Base-by-base conservation (phyloP, 2,888 invertebrate species). In the Plebejus melissa region DNA sequence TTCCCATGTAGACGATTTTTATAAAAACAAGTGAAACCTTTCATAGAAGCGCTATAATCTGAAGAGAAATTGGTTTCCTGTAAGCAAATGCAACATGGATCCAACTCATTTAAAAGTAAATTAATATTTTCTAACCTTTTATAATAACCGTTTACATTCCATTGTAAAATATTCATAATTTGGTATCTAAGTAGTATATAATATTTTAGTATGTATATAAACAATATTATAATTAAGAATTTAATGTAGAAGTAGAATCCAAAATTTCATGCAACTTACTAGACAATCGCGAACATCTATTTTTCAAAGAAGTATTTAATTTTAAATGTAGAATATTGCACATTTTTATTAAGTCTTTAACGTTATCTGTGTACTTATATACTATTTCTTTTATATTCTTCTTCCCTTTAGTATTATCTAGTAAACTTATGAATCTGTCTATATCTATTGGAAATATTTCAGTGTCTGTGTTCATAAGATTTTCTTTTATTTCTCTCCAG, bases 11-110 rank as follows among this genome's bases (percentile, higher is more conserved):
- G 2, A 46, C 50, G 72, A 38, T 72, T 50, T 72, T 72, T 76
- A 72, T 36, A 74, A 38, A 74, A 76, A 5, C 13, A n/a, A 41
- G 13, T 16, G 60, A 75, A 78, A 11, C 76, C 76, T 71, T 57
- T 75, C n/a, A 78, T 50, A 11, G 69, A 54, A 58, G 74, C 78
- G 58, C 77, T 75, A 41, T 71, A 70, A 57, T 77, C 70, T 46
- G 69, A 57, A 38, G 22, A 50, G 28, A 78, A 78, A 74, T 77
- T 78, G 28, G 78, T 78, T 76, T 78, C 77, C 65, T 78, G 77
- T 60, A 77, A 58, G 71, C 77, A 78, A 71, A 78, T 75, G 60
- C 78, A 78, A 16, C 58, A 32, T 69, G 77, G 76, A 22, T 46
- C 28, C 32, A 76, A 9, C 0, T 60, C 36, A 41, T 69, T 76